Evolutionary conservation across 2,113 vertebrate genomes (phyloP), one percentile per base, ranked within the genome.

Genomic region (Callaeas wilsoni): DNA sequence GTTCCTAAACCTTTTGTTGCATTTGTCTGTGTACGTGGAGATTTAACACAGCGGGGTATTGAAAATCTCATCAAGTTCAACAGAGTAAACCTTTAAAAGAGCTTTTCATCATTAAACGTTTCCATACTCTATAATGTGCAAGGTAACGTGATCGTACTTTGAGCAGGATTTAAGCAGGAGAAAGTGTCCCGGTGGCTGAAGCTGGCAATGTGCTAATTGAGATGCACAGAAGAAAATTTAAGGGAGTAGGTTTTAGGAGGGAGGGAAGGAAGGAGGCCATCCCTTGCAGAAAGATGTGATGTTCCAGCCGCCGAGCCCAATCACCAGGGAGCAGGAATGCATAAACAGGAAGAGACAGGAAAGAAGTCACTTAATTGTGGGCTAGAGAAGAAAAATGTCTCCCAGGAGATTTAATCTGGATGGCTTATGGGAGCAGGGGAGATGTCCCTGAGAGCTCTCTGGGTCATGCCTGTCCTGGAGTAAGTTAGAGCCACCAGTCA

Each of bases 281-380:
- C 55, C 57, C 59, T 10, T 16, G 50, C 71, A 83, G 90, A 89
- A 76, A 46, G 76, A 50, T 0, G 3, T 65, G 94, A 86, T 0
- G 4, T 63, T 80, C 65, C 75, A 56, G 78, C 85, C 13, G 2
- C 74, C 0, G 9, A 94, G 57, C 78, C 87, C 79, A 62, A 84
- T 93, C 82, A 9, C 63, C 1, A 3, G 33, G 26, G 47, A 90
- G 92, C 46, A 74, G 42, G 68, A 90, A 79, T 39, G 79, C 63
- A 63, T 70, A 92, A 96, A 93, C 94, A 95, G 88, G 90, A 96
- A 94, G 89, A 86, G 73, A 64, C 50, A 74, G 83, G 53, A 67
- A 84, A 90, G 70, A 88, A 88, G 71, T 74, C 63, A 74, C 79
- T 96, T 90, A 84, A 90, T 70, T 93, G 94, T 88, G 88, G 85